Evolutionary conservation across 2,888 invertebrate species (phyloP).

Genomic region (Carterocephalus palaemon): DNA sequence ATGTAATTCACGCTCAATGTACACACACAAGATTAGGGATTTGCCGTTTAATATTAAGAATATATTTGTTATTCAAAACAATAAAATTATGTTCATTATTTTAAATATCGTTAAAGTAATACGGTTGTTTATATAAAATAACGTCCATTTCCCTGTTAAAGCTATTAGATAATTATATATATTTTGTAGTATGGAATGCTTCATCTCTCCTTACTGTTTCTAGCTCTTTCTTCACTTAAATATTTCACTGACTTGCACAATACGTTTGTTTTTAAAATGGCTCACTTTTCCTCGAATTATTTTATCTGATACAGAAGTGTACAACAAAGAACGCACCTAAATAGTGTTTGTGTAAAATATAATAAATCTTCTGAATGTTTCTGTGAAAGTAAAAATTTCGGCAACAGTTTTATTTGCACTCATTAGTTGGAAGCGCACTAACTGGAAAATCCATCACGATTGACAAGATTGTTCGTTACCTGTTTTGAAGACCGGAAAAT

Average conservation of each 20-base stretch:
- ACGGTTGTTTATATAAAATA: conserved; percentile 50
- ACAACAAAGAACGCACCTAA: conserved; percentile 61
- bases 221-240: conserved; percentile 72
- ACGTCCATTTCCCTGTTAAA: conserved; percentile 80
- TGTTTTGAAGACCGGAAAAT: conserved; percentile 29
- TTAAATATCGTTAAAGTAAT: conserved; percentile 26
- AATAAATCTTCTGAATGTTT: conserved; percentile 19
- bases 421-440: conserved; percentile 56
- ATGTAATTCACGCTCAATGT: conserved; percentile 49
- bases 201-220: conserved; percentile 74
- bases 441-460: conserved; percentile 40
- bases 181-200: conserved; percentile 77
- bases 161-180: conserved; percentile 70
- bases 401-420: conserved; percentile 42
- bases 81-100: too few relatives aligned
- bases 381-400: conserved; percentile 21
- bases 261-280: conserved; percentile 77
- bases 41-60: background rate
- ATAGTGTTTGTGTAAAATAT: conserved; percentile 29
- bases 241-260: conserved; percentile 76
- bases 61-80: too few relatives aligned
- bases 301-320: conserved; percentile 47
- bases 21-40: conserved; percentile 35
- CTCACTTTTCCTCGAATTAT: conserved; percentile 75
- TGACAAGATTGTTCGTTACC: conserved; percentile 29